phyloP scores from a whole-genome alignment of 64 coral and sea anemone species.

The Anthopleura sola region DNA sequence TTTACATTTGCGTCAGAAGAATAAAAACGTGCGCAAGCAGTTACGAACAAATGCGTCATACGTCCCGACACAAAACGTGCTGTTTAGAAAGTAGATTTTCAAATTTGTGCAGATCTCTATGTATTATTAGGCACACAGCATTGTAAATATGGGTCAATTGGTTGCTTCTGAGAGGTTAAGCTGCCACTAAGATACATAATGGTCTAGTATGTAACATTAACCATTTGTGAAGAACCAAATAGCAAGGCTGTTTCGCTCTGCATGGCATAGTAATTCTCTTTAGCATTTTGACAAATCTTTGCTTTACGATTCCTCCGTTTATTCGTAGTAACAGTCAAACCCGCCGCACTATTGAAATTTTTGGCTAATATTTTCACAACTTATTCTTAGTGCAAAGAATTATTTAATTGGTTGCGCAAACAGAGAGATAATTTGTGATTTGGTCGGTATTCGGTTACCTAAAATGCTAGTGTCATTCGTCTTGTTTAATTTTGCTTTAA shows the following conservation, averaged over 20 bases:
- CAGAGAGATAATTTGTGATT: background rate
- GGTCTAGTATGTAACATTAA: background rate
- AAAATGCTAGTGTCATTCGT: background rate
- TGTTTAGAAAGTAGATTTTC: too few relatives aligned
- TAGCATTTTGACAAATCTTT: background rate
- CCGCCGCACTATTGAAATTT: background rate
- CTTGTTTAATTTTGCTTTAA: background rate
- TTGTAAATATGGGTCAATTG: background rate
- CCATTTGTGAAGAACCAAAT: background rate
- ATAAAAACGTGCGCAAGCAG: too few relatives aligned
- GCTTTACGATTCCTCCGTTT: too few relatives aligned
- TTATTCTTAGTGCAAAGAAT: background rate
- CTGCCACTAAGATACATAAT: background rate
- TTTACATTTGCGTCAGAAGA: background rate
- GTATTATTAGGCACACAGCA: background rate
- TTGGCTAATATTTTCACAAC: slow-evolving; percentile 10
- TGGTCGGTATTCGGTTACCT: background rate
- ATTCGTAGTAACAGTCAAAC: background rate
- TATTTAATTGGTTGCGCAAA: background rate
- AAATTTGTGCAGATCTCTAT: background rate
- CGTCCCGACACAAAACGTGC: too few relatives aligned
- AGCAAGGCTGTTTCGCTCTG: background rate
- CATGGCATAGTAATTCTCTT: background rate
- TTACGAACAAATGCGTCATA: too few relatives aligned
- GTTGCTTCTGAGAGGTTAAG: background rate